Conservation (phyloP, 2,113 vertebrate genomes). For the Micronycteris hirsuta region DNA sequence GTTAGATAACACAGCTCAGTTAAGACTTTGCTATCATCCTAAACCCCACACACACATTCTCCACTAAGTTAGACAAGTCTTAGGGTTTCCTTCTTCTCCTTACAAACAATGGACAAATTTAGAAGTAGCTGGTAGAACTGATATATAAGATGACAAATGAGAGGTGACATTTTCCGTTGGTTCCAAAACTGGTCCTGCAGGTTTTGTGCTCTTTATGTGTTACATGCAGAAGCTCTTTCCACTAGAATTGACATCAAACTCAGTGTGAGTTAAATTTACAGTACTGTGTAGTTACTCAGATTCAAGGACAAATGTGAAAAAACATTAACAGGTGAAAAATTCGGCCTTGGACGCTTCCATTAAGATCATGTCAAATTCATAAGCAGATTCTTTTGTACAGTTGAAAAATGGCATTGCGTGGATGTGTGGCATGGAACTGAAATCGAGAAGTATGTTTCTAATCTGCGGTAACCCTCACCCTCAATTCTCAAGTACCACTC, state of each 20-base stretch:
- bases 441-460: constrained; percentile 59
- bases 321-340: constrained; percentile 77
- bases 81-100: constrained; percentile 76
- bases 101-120: constrained; percentile 80
- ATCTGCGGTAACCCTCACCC: constrained; percentile 79
- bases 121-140: constrained; percentile 81
- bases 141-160: constrained; percentile 77
- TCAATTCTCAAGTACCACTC: constrained; percentile 69
- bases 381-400: constrained; percentile 73
- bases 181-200: constrained; percentile 73
- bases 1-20: constrained; percentile 81
- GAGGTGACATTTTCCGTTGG: constrained; percentile 77
- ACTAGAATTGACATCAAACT: constrained; percentile 79
- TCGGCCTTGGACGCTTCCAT: constrained; percentile 74
- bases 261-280: constrained; percentile 77
- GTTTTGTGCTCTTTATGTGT: constrained; percentile 73
- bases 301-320: constrained; percentile 79
- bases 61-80: constrained; percentile 80
- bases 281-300: constrained; percentile 76
- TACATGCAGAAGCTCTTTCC: constrained; percentile 82
- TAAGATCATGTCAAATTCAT: constrained; percentile 70
- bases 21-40: constrained; percentile 79
- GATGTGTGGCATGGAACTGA: constrained; percentile 66
- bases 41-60: constrained; percentile 79
- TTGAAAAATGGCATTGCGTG: constrained; percentile 80